These are phyloP conservation scores for Bradypus variegatus DNA, from an alignment of 2,797 vertebrate genomes.

Conservation along the genomic window DNA sequence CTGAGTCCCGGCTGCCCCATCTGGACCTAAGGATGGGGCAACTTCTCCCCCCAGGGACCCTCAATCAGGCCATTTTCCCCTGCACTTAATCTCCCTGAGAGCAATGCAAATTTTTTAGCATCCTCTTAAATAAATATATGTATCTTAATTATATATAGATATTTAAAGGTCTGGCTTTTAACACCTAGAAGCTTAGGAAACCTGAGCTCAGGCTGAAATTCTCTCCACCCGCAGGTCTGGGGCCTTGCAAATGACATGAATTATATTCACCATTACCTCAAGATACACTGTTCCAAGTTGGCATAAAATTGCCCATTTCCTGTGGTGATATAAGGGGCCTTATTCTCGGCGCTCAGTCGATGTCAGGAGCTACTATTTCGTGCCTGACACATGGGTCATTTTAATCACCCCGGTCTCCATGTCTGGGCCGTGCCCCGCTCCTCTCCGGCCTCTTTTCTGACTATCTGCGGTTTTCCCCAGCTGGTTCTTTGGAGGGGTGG, in stretches of 20 bases:
- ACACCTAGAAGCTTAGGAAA: constrained; percentile 1
- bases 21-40: neutral
- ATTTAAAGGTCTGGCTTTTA: constrained; percentile 20
- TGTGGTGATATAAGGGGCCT: constrained; percentile 25
- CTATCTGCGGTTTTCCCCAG: neutral
- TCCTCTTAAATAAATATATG: constrained; percentile 27
- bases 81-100: neutral
- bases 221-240: constrained; percentile 27
- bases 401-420: neutral
- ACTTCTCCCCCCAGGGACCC: neutral
- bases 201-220: constrained; percentile 36
- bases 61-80: neutral
- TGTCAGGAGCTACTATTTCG: constrained; percentile 9
- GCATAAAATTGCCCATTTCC: constrained; percentile 61
- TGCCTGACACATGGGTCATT: neutral
- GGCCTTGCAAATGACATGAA: constrained; percentile 37
- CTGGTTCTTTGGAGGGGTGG: neutral
- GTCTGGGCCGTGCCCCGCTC: neutral
- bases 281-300: constrained; percentile 43
- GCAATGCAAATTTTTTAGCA: constrained; percentile 13
- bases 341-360: neutral
- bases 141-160: constrained; percentile 2
- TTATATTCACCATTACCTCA: constrained; percentile 54
- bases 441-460: neutral
- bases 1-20: neutral